phyloP scores from a whole-genome alignment of 2,113 vertebrate genomes.

The Chionomys nivalis region DNA sequence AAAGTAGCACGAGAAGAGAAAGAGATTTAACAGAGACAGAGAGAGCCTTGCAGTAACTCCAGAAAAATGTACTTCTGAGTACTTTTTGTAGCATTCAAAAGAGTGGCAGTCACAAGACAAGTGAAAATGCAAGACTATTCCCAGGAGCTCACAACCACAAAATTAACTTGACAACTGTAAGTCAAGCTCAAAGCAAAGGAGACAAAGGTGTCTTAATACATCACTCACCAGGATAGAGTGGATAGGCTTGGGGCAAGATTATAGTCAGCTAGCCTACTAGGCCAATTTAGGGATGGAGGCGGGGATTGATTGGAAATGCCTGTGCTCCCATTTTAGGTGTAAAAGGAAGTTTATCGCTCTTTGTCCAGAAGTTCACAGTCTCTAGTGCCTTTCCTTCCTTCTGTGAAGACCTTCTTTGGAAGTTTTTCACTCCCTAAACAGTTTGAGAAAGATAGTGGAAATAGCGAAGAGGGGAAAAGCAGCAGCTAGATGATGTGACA shows the following conservation, averaged over 20 bases:
- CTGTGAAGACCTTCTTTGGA: constrained; percentile 6
- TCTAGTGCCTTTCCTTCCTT: background rate
- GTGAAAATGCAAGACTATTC: constrained; percentile 21
- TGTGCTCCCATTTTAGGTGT: background rate
- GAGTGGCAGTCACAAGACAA: background rate
- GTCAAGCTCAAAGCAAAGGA: background rate
- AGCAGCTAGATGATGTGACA: background rate
- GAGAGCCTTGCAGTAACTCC: background rate
- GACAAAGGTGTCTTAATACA: constrained; percentile 14
- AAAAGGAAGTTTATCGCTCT: background rate
- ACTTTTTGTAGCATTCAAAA: constrained; percentile 18
- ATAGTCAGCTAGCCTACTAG: background rate
- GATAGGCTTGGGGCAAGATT: background rate
- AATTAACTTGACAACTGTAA: constrained; percentile 32
- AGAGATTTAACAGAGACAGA: background rate
- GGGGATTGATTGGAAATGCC: background rate
- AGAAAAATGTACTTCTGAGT: background rate
- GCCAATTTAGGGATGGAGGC: background rate
- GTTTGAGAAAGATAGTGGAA: background rate
- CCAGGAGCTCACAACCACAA: constrained; percentile 3
- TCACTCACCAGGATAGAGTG: background rate
- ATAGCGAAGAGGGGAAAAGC: constrained; percentile 32
- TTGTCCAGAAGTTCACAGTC: background rate
- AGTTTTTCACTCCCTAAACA: background rate
- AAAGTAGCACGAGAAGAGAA: background rate